phyloP scores from a whole-genome alignment of 2,113 vertebrate genomes.

The Lasiurus borealis region DNA sequence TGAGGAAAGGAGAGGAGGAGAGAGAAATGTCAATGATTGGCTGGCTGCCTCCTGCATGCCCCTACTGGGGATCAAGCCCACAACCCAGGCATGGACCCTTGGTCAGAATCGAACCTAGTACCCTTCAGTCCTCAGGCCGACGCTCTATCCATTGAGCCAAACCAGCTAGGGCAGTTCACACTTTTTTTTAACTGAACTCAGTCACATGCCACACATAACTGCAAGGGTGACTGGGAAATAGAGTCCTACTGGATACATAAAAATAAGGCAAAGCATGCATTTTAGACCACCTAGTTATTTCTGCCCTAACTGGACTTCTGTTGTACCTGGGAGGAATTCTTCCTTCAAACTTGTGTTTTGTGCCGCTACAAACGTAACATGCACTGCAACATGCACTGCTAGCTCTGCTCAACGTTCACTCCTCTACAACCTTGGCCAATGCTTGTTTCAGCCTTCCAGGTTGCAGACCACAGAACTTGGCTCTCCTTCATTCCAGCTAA shows the following conservation, averaged over 20 bases:
- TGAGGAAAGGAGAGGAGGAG: no score
- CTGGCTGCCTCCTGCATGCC: no score
- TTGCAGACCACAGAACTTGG: neutral
- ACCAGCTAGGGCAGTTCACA: no score
- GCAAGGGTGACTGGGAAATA: neutral
- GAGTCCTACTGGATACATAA: neutral
- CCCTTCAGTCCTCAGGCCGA: no score
- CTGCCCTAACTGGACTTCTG: neutral
- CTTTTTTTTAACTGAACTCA: neutral
- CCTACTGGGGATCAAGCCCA: no score
- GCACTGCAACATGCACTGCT: no score
- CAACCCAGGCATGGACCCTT: no score
- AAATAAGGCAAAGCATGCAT: neutral
- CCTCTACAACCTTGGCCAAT: neutral
- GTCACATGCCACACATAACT: neutral
- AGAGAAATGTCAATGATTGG: no score
- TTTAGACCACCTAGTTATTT: neutral
- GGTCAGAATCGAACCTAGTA: no score
- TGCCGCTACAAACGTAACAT: neutral
- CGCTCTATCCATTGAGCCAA: no score
- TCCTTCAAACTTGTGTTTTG: neutral
- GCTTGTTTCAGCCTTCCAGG: neutral
- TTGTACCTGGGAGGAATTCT: neutral
- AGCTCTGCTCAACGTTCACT: neutral
- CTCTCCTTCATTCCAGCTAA: slow-evolving; percentile 2